These are phyloP conservation scores for Bujurquina vittata DNA, from an alignment of 2,113 vertebrate species.

Conservation along the genomic window DNA sequence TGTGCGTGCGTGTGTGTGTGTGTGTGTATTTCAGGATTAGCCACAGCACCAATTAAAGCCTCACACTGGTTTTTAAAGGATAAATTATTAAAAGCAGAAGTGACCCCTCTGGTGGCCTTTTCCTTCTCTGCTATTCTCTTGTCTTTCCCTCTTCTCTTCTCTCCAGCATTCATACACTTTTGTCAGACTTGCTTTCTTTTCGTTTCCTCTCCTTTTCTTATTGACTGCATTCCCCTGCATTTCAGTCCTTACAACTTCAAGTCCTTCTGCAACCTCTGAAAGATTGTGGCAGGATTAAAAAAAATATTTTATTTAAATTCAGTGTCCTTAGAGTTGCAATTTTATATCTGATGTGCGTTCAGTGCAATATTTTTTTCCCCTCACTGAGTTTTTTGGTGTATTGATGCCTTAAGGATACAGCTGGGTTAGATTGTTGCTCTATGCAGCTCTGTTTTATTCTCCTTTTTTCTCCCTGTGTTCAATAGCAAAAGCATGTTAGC, in stretches of 20 bases:
- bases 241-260: not conserved
- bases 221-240: not conserved
- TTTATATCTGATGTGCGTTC: constrained; percentile 32
- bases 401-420: constrained; percentile 62
- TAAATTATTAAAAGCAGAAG: constrained; percentile 82
- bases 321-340: not conserved
- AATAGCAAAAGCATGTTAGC: constrained; percentile 73
- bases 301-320: not conserved
- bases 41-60: constrained; percentile 79
- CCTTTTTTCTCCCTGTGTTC: constrained; percentile 51
- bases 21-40: constrained; percentile 71
- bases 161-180: constrained; percentile 17
- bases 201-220: not conserved
- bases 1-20: constrained; percentile 54
- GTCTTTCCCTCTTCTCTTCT: constrained; percentile 1
- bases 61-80: constrained; percentile 74
- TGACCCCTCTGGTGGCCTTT: constrained; percentile 75
- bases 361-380: constrained; percentile 32
- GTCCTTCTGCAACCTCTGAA: constrained; percentile 14
- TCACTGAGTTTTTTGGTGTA: constrained; percentile 47
- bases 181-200: not conserved
- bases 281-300: not conserved
- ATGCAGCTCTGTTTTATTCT: constrained; percentile 51
- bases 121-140: constrained; percentile 27
- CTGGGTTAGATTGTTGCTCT: constrained; percentile 53